Evolutionary conservation across 2,888 invertebrate genomes (phyloP), one percentile per base, ranked within the genome.

Genomic region (Euproctis similis): DNA sequence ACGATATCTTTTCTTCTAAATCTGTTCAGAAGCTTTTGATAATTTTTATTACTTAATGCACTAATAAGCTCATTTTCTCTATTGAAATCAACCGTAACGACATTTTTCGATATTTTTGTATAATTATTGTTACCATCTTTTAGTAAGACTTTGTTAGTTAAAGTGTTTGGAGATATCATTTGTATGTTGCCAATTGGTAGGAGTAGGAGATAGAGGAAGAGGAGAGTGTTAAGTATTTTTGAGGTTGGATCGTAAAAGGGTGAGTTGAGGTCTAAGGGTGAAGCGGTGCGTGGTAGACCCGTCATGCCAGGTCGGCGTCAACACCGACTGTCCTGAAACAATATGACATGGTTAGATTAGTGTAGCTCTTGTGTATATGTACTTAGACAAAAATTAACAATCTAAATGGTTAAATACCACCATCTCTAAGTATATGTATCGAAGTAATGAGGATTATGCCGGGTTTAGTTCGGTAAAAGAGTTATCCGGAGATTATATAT

Each of bases 221-320:
- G 58, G 59, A 64, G 14, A 40, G 54, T 49, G 13, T 40, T 34
- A 53, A 69, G 39, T 53, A 58, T 53, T 33, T 59, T 71, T 39
- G 69, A 71, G 69, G 56, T 56, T 42, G 63, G 50, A 46, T 61
- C 76, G 59, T 57, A 67, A 54, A 71, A 68, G 75, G 77, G 46
- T 68, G 63, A 70, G 57, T 49, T 64, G 59, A 69, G 69, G 70
- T 67, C 46, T 31, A 53, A 65, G 68, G 66, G 53, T 31, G 54
- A 48, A 42, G 56, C 30, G 52, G 46, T 58, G 46, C 53, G 62
- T 57, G 55, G 59, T 59, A 57, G 58, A 53, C 64, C 71, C 78
- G 71, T 76, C 82, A 82, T 82, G 63, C 80, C 82, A 76, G 66
- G 75, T 62, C 65, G 67, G 65, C 73, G 49, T 60, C 46, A 62